Conservation (phyloP, 2,797 vertebrate species). For the Melanotaenia trifasciata region DNA sequence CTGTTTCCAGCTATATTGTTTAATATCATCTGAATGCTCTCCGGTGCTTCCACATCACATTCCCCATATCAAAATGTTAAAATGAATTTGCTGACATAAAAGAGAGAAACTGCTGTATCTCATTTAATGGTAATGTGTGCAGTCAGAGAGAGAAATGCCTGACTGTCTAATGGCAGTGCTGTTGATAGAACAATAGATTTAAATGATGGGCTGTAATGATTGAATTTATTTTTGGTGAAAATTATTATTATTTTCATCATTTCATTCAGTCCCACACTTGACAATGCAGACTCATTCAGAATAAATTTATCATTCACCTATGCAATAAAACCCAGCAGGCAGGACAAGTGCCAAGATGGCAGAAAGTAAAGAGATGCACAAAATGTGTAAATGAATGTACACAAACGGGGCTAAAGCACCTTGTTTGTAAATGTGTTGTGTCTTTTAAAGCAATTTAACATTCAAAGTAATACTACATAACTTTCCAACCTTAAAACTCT, state of each 20-base stretch:
- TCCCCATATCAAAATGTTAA: conserved; percentile 70
- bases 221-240: conserved; percentile 58
- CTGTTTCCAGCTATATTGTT: conserved; percentile 80
- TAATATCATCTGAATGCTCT: conserved; percentile 77
- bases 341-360: conserved; percentile 2
- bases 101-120: conserved; percentile 69
- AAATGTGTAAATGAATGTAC: background rate
- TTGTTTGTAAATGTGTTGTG: background rate
- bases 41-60: conserved; percentile 73
- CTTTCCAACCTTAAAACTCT: too few relatives aligned
- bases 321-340: conserved; percentile 1
- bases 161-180: conserved; percentile 51
- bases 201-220: conserved; percentile 46
- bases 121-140: conserved; percentile 68
- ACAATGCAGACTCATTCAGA: conserved; percentile 42
- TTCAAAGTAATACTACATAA: too few relatives aligned
- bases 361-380: conserved; percentile 3
- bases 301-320: conserved; percentile 29
- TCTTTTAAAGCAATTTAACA: too few relatives aligned
- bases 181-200: conserved; percentile 45
- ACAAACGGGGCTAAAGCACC: background rate
- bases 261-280: conserved; percentile 54
- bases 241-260: conserved; percentile 51
- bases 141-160: conserved; percentile 46
- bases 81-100: conserved; percentile 83